These are phyloP conservation scores for Criorhina ranunculi DNA, from an alignment of 2,888 invertebrate genomes.

Conservation along the genomic window DNA sequence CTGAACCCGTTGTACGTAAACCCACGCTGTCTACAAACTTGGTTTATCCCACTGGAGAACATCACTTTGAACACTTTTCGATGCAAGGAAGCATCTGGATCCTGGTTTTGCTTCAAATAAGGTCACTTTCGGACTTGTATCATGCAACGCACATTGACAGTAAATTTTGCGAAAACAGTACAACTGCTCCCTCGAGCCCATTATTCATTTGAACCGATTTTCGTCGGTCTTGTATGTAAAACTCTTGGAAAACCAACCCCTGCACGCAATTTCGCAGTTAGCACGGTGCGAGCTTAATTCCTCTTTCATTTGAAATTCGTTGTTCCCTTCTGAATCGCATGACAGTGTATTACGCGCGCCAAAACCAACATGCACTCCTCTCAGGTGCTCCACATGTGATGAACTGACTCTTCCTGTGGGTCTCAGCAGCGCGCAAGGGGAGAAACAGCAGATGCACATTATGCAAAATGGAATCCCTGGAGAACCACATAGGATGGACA, in stretches of 20 bases:
- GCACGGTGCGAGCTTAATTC: conserved; percentile 50
- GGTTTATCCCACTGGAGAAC: conserved; percentile 45
- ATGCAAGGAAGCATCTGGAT: conserved; percentile 3
- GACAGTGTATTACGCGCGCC: conserved; percentile 66
- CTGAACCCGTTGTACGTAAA: conserved; percentile 15
- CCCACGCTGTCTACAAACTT: conserved; percentile 40
- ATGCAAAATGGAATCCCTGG: conserved; percentile 79
- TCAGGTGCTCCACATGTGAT: conserved; percentile 64
- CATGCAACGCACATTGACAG: conserved; percentile 5
- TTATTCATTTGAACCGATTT: conserved; percentile 59
- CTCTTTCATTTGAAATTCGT: conserved; percentile 39
- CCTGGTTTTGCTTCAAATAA: background rate
- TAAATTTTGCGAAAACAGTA: conserved; percentile 30
- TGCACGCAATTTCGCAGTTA: conserved; percentile 72
- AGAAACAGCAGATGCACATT: conserved; percentile 78
- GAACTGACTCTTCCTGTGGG: conserved; percentile 36
- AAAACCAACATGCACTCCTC: conserved; percentile 46
- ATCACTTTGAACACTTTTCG: conserved; percentile 44
- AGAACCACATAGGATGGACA: conserved; percentile 69
- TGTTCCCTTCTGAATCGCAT: conserved; percentile 53
- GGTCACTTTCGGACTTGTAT: background rate
- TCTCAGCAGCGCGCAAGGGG: background rate
- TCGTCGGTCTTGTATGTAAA: conserved; percentile 49
- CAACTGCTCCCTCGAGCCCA: conserved; percentile 56
- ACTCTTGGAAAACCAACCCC: conserved; percentile 36